A percentile compares a stretch with the other conserved stretches of the same genome.
Conservation (phyloP, 2,888 invertebrate genomes). For the Oxystoma pomonae region DNA sequence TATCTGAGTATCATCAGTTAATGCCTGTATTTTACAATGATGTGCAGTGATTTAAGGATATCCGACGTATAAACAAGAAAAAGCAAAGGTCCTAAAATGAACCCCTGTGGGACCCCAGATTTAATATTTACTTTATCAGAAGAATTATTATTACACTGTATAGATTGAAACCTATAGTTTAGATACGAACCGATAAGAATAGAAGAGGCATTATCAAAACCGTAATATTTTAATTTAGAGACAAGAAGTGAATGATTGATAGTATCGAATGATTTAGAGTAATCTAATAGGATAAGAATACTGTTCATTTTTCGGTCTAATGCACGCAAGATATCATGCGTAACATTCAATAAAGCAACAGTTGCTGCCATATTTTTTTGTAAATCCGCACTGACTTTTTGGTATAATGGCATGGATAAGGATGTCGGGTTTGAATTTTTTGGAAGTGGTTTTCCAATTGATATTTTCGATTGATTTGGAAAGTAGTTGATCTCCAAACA, state of each 20-base stretch:
- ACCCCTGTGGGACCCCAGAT: no score
- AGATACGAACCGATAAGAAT: no score
- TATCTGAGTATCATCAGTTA: no score
- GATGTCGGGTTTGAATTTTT: neutral
- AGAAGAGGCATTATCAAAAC: no score
- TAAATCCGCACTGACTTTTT: no score
- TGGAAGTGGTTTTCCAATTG: constrained; percentile 1
- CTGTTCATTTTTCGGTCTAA: neutral
- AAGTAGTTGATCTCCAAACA: neutral
- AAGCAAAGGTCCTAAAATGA: no score
- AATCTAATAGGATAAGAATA: no score
- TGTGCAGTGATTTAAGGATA: no score
- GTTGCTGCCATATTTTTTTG: neutral
- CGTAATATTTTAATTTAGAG: neutral
- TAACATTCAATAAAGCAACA: neutral
- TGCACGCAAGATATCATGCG: no score
- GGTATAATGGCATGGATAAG: no score
- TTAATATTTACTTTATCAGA: no score
- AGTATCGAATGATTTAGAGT: neutral
- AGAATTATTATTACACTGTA: constrained; percentile 1
- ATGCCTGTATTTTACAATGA: neutral
- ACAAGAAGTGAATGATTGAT: neutral
- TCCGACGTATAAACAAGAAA: no score
- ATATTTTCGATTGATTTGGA: neutral
- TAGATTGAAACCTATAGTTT: neutral